Evolutionary conservation across 2,888 invertebrate genomes (phyloP).

Genomic region (Hyppa rectilinea): DNA sequence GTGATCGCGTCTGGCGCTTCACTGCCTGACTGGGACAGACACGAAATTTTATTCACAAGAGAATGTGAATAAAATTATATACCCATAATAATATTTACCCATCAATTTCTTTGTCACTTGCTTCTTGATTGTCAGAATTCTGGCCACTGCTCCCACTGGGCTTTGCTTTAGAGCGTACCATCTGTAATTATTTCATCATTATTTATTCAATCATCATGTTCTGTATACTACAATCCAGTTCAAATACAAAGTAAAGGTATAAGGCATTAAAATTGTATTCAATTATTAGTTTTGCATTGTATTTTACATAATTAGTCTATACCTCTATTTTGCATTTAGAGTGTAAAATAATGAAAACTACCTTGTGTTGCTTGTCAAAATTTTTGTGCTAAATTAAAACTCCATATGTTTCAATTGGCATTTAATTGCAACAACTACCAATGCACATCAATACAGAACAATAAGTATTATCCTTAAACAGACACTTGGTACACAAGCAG

Average conservation of each 20-base stretch:
- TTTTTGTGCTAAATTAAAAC: constrained; percentile 64
- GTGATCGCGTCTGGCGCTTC: too few species aligned
- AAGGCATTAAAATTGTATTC: neutral
- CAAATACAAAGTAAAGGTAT: constrained; percentile 49
- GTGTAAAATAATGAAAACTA: constrained; percentile 43
- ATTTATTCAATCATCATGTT: constrained; percentile 45
- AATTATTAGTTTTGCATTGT: neutral
- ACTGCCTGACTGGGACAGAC: too few species aligned
- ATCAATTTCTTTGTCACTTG: constrained; percentile 86
- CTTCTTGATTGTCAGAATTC: constrained; percentile 83
- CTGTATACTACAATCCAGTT: constrained; percentile 17
- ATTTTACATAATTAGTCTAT: neutral
- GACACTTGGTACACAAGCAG: constrained; percentile 44
- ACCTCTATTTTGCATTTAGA: constrained; percentile 41
- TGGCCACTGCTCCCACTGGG: constrained; percentile 83
- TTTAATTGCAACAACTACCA: constrained; percentile 61
- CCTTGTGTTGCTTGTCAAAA: constrained; percentile 36
- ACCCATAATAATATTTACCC: constrained; percentile 89
- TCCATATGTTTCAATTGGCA: constrained; percentile 56
- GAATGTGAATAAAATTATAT: too few species aligned
- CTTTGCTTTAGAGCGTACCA: constrained; percentile 86
- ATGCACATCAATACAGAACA: constrained; percentile 46
- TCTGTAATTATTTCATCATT: constrained; percentile 81
- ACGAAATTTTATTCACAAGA: too few species aligned
- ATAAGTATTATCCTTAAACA: constrained; percentile 39